Evolutionary conservation across 1,140 invertebrate species (phyloP).

Genomic region (Drosophila nasuta): DNA sequence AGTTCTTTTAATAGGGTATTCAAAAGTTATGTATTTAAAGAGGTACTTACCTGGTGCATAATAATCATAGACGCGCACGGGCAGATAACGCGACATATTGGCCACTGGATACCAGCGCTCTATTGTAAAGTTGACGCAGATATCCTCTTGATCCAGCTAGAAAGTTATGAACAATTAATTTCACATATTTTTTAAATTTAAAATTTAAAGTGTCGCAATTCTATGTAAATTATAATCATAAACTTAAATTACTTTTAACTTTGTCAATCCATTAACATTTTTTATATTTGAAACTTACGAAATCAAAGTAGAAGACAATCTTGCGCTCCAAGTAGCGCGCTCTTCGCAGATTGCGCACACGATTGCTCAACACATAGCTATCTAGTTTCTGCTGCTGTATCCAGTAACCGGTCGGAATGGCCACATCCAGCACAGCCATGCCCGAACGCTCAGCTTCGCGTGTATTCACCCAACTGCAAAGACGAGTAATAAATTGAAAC

Average conservation of each 20-base stretch:
- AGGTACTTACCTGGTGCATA: constrained; percentile 94
- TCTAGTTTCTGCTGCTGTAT: constrained; percentile 96
- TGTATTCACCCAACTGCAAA: constrained; percentile 90
- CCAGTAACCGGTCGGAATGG: constrained; percentile 97
- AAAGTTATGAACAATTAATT: constrained; percentile 38
- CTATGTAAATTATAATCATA: too few species aligned
- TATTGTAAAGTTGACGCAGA: constrained; percentile 96
- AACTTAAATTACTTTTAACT: too few species aligned
- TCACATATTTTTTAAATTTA: neutral
- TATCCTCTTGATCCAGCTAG: constrained; percentile 92
- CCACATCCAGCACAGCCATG: constrained; percentile 95
- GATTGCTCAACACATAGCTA: constrained; percentile 90
- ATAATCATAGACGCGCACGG: constrained; percentile 97
- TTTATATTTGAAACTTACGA: constrained; percentile 87
- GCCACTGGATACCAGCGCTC: constrained; percentile 98
- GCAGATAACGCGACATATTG: constrained; percentile 97
- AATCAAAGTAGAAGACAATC: constrained; percentile 97
- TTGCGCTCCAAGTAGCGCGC: constrained; percentile 92
- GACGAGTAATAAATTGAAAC: neutral
- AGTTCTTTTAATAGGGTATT: constrained; percentile 11
- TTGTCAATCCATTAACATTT: too few species aligned
- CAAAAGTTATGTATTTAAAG: neutral
- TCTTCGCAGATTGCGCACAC: constrained; percentile 92
- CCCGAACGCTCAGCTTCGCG: constrained; percentile 94
- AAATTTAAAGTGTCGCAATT: too few species aligned